Evolutionary conservation across 2,113 vertebrate genomes (phyloP).

Genomic region (Pipa parva): DNA sequence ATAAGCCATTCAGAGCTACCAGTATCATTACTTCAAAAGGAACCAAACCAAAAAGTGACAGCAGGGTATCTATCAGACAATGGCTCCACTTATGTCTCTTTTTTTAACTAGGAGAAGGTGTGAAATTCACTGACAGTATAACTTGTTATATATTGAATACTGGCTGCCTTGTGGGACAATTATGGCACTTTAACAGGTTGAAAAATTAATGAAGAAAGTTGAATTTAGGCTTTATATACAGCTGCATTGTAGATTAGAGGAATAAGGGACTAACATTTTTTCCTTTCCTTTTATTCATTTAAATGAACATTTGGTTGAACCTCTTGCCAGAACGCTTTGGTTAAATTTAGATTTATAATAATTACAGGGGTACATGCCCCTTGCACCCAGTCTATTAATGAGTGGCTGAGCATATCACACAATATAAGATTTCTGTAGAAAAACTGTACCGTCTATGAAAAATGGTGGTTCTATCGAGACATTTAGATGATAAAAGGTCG

Average conservation of each 20-base stretch:
- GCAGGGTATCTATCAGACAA: conserved; percentile 27
- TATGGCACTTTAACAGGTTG: background rate
- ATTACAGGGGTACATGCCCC: too few species aligned
- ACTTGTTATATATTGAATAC: conserved; percentile 8
- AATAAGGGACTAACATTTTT: background rate
- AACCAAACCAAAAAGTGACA: conserved; percentile 16
- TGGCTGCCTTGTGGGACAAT: background rate
- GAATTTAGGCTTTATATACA: background rate
- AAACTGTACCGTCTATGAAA: too few species aligned
- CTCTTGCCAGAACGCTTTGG: background rate
- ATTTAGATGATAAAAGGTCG: too few species aligned
- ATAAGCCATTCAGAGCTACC: conserved; percentile 7
- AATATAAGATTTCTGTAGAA: too few species aligned
- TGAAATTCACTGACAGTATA: conserved; percentile 16
- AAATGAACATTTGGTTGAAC: background rate
- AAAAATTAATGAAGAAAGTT: background rate
- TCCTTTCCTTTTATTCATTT: background rate
- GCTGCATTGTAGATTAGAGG: background rate
- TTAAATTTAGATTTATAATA: background rate
- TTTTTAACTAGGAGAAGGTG: conserved; percentile 25
- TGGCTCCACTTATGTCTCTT: background rate
- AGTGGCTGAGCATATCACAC: too few species aligned
- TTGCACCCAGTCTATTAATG: background rate
- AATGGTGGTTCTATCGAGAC: too few species aligned
- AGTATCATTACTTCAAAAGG: conserved; percentile 28